phyloP scores from a whole-genome alignment of 2,797 vertebrate genomes.

The Phrynocephalus vlangalii region DNA sequence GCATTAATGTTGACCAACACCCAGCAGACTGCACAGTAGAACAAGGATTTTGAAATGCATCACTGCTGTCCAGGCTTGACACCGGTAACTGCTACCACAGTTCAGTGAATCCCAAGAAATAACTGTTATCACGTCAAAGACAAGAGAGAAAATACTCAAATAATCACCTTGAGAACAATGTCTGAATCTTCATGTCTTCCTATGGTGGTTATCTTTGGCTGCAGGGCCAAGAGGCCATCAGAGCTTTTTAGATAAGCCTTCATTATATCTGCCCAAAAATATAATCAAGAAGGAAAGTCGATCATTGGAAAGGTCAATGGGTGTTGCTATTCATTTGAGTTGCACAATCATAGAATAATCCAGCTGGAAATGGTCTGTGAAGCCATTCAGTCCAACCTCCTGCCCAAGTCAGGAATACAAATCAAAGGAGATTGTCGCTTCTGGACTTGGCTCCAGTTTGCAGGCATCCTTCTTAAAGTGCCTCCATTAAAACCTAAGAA shows the following conservation, averaged over 20 bases:
- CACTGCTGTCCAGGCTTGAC: no score
- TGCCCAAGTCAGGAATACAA: no score
- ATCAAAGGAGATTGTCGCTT: no score
- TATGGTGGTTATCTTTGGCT: slow-evolving; percentile 68
- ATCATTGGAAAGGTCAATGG: background rate
- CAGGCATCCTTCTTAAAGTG: no score
- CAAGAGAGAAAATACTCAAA: background rate
- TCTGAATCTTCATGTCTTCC: slow-evolving; percentile 78
- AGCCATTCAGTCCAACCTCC: no score
- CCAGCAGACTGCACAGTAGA: no score
- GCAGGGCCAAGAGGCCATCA: slow-evolving; percentile 77
- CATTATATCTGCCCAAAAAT: slow-evolving; percentile 56
- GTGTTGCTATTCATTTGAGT: background rate
- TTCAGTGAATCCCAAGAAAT: background rate
- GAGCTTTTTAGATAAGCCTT: slow-evolving; percentile 77
- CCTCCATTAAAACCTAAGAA: no score
- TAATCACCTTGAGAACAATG: slow-evolving; percentile 81
- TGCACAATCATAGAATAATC: background rate
- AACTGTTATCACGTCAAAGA: background rate
- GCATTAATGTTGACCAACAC: no score
- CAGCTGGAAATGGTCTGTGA: no score
- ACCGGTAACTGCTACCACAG: background rate
- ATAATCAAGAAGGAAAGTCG: background rate
- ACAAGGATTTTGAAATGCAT: no score
- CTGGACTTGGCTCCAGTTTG: no score